Percentiles rank a stretch among this genome's conserved stretches.
Conservation (phyloP, 2,113 vertebrate species). For the Silurus glanis region DNA sequence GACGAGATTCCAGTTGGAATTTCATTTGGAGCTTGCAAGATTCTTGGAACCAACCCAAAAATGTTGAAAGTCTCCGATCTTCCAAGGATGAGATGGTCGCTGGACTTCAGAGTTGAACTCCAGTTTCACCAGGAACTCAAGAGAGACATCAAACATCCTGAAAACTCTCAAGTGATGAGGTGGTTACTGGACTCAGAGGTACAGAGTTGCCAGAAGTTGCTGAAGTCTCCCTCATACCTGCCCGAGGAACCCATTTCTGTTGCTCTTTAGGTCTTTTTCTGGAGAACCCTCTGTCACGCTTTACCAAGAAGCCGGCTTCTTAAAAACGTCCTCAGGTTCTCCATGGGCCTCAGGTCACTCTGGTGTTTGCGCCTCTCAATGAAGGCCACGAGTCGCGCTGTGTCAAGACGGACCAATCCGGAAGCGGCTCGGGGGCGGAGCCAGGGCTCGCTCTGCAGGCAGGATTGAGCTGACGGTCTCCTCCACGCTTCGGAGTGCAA, state of each 20-base stretch:
- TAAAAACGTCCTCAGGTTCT: slow-evolving; percentile 88
- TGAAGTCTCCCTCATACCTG: background rate
- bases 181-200: background rate
- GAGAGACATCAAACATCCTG: background rate
- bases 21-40: background rate
- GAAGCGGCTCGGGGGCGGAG: slow-evolving; percentile 72
- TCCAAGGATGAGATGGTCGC: background rate
- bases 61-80: background rate
- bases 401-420: slow-evolving; percentile 77
- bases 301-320: slow-evolving; percentile 80
- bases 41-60: background rate
- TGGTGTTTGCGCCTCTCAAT: slow-evolving; percentile 97
- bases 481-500: slow-evolving; percentile 82
- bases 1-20: slow-evolving; percentile 33
- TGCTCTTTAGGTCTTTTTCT: background rate
- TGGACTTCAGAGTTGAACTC: background rate
- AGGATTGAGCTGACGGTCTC: slow-evolving; percentile 84
- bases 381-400: slow-evolving; percentile 90
- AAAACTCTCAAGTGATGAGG: background rate
- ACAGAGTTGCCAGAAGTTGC: background rate
- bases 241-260: background rate
- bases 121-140: background rate
- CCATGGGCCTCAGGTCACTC: slow-evolving; percentile 89
- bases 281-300: slow-evolving; percentile 13
- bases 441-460: slow-evolving; percentile 88